Conservation (phyloP, 2,113 vertebrate genomes). For the Gobius niger region DNA sequence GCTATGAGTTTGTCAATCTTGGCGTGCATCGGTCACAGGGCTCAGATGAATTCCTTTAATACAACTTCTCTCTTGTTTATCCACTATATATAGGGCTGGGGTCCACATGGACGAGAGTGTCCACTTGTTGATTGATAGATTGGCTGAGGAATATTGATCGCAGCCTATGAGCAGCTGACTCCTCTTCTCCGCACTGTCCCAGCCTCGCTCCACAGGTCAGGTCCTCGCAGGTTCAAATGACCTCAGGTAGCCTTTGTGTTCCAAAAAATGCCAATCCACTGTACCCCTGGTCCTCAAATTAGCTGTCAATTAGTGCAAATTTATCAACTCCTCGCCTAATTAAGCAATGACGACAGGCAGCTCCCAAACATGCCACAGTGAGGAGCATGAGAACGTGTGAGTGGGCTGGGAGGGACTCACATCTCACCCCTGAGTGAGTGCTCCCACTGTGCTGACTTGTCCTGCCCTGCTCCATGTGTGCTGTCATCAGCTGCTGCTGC, state of each 20-base stretch:
- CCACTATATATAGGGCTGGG: no score
- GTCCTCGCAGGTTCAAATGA: constrained; percentile 71
- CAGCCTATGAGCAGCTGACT: no score
- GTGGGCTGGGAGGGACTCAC: constrained; percentile 31
- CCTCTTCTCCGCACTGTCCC: no score
- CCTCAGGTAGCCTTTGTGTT: constrained; percentile 81
- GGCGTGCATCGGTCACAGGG: no score
- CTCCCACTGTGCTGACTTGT: constrained; percentile 45
- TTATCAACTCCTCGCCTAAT: constrained; percentile 99
- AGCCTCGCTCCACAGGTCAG: no score
- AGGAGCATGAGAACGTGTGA: constrained; percentile 89
- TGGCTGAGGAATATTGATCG: no score
- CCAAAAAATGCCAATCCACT: constrained; percentile 91
- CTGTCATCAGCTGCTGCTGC: constrained; percentile 45
- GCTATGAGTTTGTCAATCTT: no score
- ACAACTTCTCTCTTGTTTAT: no score
- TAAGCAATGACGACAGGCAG: constrained; percentile 95
- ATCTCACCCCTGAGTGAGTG: constrained; percentile 55
- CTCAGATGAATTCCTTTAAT: no score
- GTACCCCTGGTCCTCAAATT: constrained; percentile 92
- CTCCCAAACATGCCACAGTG: constrained; percentile 90
- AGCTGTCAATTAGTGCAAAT: constrained; percentile 99
- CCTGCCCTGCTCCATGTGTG: constrained; percentile 62
- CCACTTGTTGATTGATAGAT: no score
- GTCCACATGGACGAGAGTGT: no score